Percentiles rank a stretch among this genome's conserved stretches.
Evolutionary conservation across 2,888 invertebrate species (phyloP).

Genomic region (Schrankia costaestrigalis): DNA sequence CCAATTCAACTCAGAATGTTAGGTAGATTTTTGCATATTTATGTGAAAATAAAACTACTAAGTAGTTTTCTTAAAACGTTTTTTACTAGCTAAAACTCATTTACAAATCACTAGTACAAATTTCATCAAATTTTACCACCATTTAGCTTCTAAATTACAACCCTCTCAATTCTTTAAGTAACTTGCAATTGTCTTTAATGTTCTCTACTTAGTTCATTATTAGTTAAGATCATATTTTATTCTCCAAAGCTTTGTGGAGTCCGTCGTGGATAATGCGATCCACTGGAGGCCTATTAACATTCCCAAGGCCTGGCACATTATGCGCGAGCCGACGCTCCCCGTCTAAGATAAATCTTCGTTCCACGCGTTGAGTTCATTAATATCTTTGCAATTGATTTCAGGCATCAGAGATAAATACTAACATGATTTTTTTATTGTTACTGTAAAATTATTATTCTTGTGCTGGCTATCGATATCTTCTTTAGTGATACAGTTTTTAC

Average conservation of each 20-base stretch:
- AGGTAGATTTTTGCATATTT: too few relatives aligned
- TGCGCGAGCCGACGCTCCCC: conserved; percentile 20
- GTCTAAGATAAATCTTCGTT: conserved; percentile 26
- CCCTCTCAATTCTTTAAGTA: not conserved
- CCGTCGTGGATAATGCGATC: conserved; percentile 22
- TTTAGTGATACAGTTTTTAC: too few relatives aligned
- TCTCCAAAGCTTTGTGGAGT: conserved; percentile 9
- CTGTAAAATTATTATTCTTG: too few relatives aligned
- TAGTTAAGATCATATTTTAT: conserved; percentile 13
- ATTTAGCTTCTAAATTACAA: too few relatives aligned
- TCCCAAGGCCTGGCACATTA: conserved; percentile 26
- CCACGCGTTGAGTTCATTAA: conserved; percentile 26
- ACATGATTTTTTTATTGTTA: too few relatives aligned
- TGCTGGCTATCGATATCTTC: too few relatives aligned
- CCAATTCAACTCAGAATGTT: too few relatives aligned
- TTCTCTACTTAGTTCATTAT: conserved; percentile 7
- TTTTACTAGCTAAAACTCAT: too few relatives aligned
- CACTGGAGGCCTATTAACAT: conserved; percentile 33
- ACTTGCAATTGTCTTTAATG: conserved; percentile 5
- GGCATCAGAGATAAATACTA: conserved; percentile 6
- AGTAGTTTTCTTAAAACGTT: too few relatives aligned
- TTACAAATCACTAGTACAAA: too few relatives aligned
- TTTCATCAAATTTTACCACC: too few relatives aligned
- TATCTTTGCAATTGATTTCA: conserved; percentile 14
- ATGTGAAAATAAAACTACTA: too few relatives aligned